Evolutionary conservation across 1,140 invertebrate species (phyloP).

Genomic region (Zophobas morio): DNA sequence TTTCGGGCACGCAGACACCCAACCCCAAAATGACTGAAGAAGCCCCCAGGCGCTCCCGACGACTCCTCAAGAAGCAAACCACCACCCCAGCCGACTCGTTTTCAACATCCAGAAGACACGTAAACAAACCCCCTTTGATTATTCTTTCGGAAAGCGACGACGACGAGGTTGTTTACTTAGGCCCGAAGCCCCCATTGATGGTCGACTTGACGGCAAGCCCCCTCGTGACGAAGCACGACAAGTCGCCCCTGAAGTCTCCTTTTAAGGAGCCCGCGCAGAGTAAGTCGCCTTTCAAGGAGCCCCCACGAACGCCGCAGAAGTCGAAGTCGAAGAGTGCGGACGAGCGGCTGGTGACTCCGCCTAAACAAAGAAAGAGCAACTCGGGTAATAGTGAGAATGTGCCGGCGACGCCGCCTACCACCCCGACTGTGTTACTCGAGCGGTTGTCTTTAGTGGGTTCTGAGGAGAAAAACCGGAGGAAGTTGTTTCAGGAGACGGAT

Average conservation of each 20-base stretch:
- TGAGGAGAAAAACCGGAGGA: constrained; percentile 46
- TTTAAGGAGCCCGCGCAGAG: neutral
- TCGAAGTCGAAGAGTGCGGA: neutral
- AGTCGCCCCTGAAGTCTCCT: neutral
- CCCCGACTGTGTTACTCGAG: constrained; percentile 59
- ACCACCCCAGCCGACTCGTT: neutral
- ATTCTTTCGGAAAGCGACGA: constrained; percentile 15
- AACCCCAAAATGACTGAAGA: too few relatives aligned
- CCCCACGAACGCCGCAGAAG: neutral
- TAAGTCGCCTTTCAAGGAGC: neutral
- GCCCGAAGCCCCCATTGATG: neutral
- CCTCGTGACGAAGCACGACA: neutral
- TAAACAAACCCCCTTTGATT: neutral
- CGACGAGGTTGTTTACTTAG: constrained; percentile 3
- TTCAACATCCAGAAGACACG: neutral
- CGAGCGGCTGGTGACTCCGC: constrained; percentile 57
- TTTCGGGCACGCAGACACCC: too few relatives aligned
- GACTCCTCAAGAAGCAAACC: neutral
- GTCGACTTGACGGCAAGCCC: neutral
- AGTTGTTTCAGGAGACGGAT: constrained; percentile 49
- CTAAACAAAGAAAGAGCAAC: constrained; percentile 59
- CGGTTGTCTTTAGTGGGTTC: constrained; percentile 58
- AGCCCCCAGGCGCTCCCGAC: neutral
- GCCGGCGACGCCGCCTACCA: constrained; percentile 40
- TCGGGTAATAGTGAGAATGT: constrained; percentile 47